phyloP scores from a whole-genome alignment of 2,888 invertebrate genomes.

The Candidula unifasciata region DNA sequence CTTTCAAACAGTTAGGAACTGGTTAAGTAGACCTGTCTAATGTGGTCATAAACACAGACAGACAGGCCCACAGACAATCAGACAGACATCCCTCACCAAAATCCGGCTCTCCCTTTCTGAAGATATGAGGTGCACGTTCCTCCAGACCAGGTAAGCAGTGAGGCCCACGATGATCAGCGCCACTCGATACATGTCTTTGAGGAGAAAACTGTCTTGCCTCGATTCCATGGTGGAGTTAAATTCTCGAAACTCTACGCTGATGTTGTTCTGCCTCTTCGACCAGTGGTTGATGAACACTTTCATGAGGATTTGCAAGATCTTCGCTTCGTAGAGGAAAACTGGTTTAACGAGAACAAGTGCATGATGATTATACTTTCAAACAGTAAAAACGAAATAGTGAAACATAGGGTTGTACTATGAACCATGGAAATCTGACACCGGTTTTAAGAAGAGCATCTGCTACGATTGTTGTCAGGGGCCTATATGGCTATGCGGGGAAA shows the following conservation, averaged over 20 bases:
- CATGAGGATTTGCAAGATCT: slow-evolving; percentile 2
- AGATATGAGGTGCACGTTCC: neutral
- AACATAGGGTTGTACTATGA: too few species aligned
- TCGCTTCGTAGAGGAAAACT: neutral
- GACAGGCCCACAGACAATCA: neutral
- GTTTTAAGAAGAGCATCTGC: too few species aligned
- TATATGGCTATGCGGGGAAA: too few species aligned
- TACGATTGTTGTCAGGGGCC: too few species aligned
- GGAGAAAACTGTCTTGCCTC: neutral
- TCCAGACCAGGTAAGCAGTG: neutral
- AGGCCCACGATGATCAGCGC: neutral
- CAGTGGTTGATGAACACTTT: slow-evolving; percentile 3
- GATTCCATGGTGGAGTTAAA: neutral
- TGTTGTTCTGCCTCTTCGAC: neutral
- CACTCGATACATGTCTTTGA: neutral
- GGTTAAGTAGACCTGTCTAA: too few species aligned
- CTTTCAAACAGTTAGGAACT: too few species aligned
- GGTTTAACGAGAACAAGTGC: neutral
- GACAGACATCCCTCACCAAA: neutral
- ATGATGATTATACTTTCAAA: too few species aligned
- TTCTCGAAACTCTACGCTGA: neutral
- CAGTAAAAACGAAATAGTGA: too few species aligned
- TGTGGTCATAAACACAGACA: neutral
- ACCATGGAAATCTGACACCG: too few species aligned
- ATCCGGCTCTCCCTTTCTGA: neutral